Percentiles rank a stretch among this genome's conserved stretches.
Evolutionary conservation across 2,113 vertebrate genomes (phyloP).

Genomic region (Pomatostomus ruficeps): DNA sequence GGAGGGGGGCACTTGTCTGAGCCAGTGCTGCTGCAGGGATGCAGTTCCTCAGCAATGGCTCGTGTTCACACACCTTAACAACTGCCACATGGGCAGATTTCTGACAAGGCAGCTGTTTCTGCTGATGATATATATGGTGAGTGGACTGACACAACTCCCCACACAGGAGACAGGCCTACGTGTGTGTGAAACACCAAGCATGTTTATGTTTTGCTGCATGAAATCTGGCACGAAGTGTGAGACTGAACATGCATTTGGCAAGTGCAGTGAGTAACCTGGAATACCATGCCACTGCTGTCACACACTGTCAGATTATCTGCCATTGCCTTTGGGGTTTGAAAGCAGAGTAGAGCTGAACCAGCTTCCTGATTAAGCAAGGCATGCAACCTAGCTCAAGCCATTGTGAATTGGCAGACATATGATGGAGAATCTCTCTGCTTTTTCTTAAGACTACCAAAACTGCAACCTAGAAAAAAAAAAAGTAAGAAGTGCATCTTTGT

Average conservation of each 20-base stretch:
- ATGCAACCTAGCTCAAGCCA: not conserved
- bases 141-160: not conserved
- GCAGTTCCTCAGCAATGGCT: not conserved
- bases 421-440: not conserved
- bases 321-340: not conserved
- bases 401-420: not conserved
- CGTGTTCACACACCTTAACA: fast-evolving
- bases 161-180: not conserved
- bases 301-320: not conserved
- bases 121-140: fast-evolving
- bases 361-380: not conserved
- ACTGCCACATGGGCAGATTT: not conserved
- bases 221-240: not conserved
- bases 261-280: not conserved
- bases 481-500: not conserved
- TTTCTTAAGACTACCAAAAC: not conserved
- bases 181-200: not conserved
- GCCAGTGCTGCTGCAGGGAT: not conserved
- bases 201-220: not conserved
- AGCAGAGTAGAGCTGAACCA: not conserved
- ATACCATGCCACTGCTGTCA: not conserved
- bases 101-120: not conserved
- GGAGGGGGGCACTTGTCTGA: fast-evolving
- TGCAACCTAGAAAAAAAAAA: not conserved
- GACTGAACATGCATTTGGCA: not conserved